These are phyloP conservation scores for Hyphantria cunea DNA, from an alignment of 1,140 invertebrate species.

Conservation along the genomic window DNA sequence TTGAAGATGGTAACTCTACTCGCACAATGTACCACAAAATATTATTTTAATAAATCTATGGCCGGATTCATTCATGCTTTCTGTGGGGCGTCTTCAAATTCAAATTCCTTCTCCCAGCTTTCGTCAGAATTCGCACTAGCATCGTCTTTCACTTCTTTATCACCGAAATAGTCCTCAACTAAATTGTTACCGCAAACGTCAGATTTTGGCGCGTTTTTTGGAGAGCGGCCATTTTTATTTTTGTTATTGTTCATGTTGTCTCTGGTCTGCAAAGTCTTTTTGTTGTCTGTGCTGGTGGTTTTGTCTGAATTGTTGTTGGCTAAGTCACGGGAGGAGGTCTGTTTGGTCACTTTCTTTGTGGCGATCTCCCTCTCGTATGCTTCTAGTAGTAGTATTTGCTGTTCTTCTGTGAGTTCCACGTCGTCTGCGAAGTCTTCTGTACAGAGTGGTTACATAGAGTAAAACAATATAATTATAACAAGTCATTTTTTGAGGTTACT, in stretches of 20 bases:
- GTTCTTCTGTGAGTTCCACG: slow-evolving; percentile 83
- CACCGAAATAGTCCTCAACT: slow-evolving; percentile 78
- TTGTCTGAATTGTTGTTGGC: slow-evolving; percentile 57
- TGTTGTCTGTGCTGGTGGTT: slow-evolving; percentile 37
- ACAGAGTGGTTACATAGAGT: slow-evolving; percentile 42
- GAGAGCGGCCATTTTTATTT: slow-evolving; percentile 55
- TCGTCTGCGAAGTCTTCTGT: slow-evolving; percentile 83
- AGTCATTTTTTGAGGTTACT: not conserved
- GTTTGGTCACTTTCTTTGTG: slow-evolving; percentile 60
- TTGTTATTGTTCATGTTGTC: slow-evolving; percentile 59
- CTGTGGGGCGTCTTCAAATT: slow-evolving; percentile 67
- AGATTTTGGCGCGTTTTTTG: slow-evolving; percentile 54
- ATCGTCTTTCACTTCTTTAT: slow-evolving; percentile 73
- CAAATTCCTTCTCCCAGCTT: slow-evolving; percentile 81
- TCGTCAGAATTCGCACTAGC: slow-evolving; percentile 80
- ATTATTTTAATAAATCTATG: slow-evolving; percentile 22
- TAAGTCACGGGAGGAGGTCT: slow-evolving; percentile 44
- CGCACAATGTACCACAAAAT: slow-evolving; percentile 21
- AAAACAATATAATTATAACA: not conserved
- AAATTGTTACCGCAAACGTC: slow-evolving; percentile 72
- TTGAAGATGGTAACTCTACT: not conserved
- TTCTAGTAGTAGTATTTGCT: slow-evolving; percentile 83
- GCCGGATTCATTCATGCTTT: slow-evolving; percentile 57
- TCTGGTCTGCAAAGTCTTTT: slow-evolving; percentile 44
- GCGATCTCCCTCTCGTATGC: slow-evolving; percentile 82